Conservation (phyloP, 1,140 invertebrate genomes). For the Heterodera carotae region DNA sequence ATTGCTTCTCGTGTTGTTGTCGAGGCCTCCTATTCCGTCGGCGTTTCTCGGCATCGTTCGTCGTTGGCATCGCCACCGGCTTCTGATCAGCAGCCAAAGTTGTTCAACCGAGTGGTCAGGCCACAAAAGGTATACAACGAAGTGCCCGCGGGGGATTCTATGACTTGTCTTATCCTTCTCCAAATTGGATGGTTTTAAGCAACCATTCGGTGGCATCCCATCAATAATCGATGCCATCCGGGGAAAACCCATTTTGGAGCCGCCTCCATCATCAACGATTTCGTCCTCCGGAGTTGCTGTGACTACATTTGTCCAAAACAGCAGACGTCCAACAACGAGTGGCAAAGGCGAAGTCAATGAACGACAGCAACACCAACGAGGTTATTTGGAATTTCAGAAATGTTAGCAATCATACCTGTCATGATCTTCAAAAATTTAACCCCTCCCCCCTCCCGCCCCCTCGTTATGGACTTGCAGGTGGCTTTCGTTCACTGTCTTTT, state of each 20-base stretch:
- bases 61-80: neutral
- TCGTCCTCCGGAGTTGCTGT: neutral
- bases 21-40: constrained; percentile 16
- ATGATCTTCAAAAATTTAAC: too few relatives aligned
- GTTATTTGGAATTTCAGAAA: neutral
- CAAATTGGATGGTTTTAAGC: neutral
- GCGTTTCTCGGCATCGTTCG: neutral
- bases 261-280: neutral
- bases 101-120: neutral
- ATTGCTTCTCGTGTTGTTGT: constrained; percentile 24
- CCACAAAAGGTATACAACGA: neutral
- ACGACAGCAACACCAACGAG: constrained; percentile 3
- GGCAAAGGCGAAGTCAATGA: neutral
- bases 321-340: neutral
- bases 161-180: neutral
- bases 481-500: too few relatives aligned
- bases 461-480: too few relatives aligned
- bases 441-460: too few relatives aligned
- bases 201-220: neutral
- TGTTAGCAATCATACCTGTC: too few relatives aligned
- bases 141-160: too few relatives aligned
- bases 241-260: neutral
- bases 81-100: neutral
- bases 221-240: constrained; percentile 25
- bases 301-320: neutral